Percentiles rank a stretch among this genome's conserved stretches.
phyloP scores from a whole-genome alignment of 1,140 invertebrate species.

The Drosophila elegans region DNA sequence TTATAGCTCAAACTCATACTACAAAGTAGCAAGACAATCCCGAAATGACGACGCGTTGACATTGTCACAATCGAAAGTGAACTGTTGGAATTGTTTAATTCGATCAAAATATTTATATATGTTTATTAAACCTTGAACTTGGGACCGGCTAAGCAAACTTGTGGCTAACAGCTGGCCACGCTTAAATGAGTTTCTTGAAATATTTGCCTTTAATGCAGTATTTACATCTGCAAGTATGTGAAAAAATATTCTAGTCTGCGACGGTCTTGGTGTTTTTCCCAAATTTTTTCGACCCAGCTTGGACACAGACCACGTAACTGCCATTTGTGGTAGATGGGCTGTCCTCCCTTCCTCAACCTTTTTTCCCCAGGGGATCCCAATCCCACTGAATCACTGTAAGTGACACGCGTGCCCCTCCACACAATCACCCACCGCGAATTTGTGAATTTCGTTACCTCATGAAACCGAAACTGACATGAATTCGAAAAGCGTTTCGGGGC shows the following conservation, averaged over 20 bases:
- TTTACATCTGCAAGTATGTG: constrained; percentile 10
- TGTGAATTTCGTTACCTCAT: constrained; percentile 70
- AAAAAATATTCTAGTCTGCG: neutral
- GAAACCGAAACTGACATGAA: constrained; percentile 76
- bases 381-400: constrained; percentile 57
- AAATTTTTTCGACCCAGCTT: constrained; percentile 1
- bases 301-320: constrained; percentile 59
- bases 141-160: constrained; percentile 14
- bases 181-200: constrained; percentile 13
- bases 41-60: constrained; percentile 20
- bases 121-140: constrained; percentile 56
- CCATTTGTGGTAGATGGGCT: constrained; percentile 53
- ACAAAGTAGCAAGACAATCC: constrained; percentile 15
- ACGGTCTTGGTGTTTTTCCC: neutral
- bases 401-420: constrained; percentile 54
- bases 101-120: constrained; percentile 41
- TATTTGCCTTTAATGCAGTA: constrained; percentile 33
- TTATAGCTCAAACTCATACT: neutral
- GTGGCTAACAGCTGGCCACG: constrained; percentile 46
- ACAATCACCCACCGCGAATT: constrained; percentile 40
- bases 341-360: constrained; percentile 9
- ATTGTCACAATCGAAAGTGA: constrained; percentile 31
- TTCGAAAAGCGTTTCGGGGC: constrained; percentile 70
- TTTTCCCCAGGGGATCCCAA: constrained; percentile 18
- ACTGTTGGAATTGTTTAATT: constrained; percentile 25